Base-by-base conservation (phyloP, 2,888 invertebrate genomes). In the Melanostoma mellinum region DNA sequence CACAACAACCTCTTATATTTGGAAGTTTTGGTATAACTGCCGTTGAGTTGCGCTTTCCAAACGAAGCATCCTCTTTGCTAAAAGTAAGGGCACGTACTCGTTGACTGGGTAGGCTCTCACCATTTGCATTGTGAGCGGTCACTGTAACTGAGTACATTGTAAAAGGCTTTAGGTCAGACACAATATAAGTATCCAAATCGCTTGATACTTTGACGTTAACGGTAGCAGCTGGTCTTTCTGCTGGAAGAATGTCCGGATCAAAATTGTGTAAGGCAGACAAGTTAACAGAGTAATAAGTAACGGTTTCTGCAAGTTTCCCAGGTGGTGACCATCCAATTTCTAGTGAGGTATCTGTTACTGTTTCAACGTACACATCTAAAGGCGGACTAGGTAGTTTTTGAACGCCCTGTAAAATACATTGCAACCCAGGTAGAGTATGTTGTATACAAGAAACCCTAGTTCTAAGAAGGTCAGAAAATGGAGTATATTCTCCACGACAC, bases 71-170 rank as follows among this genome's bases (percentile, higher is more conserved):
- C 52, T 90, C 89, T 0, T 87, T 94, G 2, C 94, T 93, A 76
- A 95, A 91, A 0, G 96, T 96, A 5, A 96, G 90, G 0, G 95
- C 94, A 89, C 97, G 93, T 35, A 96, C 91, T 9, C 94, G 93
- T 87, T 95, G 94, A 69, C 95, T 95, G 0, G 96, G 96, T 86
- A 97, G 91, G 91, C 96, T 96, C 0, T 94, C 93, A 0, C 97
- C 97, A 88, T 95, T 95, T 20, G 93, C 92, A 89, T 96, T 97
- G 68, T 93, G 93, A 0, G 96, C 95, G 0, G 94, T 94, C 6
- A 97, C 94, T 0, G 94, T 93, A 4, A 96, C 93, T 88, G 96
- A 96, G 89, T 97, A 97, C 96, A 96, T 96, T 0, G 96, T 96
- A 88, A 95, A 95, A 0, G 96, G 95, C 8, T 92, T 92, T 42